Percentiles rank a stretch among this genome's conserved stretches.
Conservation (phyloP, 2,797 vertebrate genomes). For the Sternarchorhynchus goeldii region DNA sequence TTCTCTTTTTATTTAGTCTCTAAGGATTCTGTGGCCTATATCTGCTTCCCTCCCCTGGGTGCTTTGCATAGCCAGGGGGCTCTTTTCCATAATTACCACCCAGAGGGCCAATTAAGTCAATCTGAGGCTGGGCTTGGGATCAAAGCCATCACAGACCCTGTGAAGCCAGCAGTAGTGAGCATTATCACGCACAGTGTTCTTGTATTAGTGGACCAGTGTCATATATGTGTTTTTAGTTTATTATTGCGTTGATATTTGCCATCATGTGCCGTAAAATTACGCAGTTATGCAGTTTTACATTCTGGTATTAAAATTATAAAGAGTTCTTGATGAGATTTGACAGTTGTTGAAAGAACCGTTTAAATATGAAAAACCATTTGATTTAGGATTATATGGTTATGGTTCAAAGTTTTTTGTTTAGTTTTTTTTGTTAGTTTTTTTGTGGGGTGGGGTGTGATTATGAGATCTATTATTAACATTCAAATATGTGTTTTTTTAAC, state of each 20-base stretch:
- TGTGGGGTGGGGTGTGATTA: no score
- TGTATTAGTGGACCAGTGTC: conserved; percentile 9
- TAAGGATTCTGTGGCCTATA: conserved; percentile 33
- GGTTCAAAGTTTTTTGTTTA: not conserved
- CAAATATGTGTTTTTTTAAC: not conserved
- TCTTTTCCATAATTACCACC: conserved; percentile 69
- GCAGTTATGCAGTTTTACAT: not conserved
- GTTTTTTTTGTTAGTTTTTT: no score
- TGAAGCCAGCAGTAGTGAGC: conserved; percentile 48
- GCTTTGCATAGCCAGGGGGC: conserved; percentile 29
- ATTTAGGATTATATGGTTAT: not conserved
- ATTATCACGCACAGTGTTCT: conserved; percentile 8
- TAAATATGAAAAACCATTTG: not conserved
- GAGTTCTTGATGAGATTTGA: not conserved
- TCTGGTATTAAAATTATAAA: not conserved
- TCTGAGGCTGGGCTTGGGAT: conserved; percentile 68
- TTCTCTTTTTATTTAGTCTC: conserved; percentile 32
- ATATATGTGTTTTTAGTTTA: not conserved
- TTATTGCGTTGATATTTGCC: conserved; percentile 24
- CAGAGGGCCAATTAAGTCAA: conserved; percentile 68
- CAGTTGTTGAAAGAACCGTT: not conserved
- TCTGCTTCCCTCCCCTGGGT: conserved; percentile 28
- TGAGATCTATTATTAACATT: no score
- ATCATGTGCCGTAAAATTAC: not conserved
- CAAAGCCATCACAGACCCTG: conserved; percentile 61